Evolutionary conservation across 2,888 invertebrate genomes (phyloP), one percentile per base, ranked within the genome.

Genomic region (Tetrapedia diversipes): DNA sequence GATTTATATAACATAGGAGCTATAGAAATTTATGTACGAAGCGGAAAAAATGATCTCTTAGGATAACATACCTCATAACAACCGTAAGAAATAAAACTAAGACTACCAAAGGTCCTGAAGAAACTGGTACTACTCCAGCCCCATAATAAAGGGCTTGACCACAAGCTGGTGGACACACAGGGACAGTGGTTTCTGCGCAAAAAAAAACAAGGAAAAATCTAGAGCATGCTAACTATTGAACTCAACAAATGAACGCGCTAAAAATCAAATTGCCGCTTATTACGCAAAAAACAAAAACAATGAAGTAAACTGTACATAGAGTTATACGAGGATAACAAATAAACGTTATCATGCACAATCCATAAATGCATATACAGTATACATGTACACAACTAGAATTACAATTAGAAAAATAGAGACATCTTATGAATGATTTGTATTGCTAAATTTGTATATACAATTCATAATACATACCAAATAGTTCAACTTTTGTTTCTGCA

Each of bases 141-240:
- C 93, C 94, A 88, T 94, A 95, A 59, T 94, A 66, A 66, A 66
- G 92, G 67, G 94, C 93, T 88, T 95, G 95, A 10, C 95, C 96
- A 92, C 98, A 98, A 88, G 98, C 98, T 80, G 98, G 98, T 86
- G 98, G 98, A 90, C 98, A 98, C 87, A 98, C 96, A 85, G 98
- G 97, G 86, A 97, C 96, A 88, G 97, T 95, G 64, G 97, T 96
- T 94, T 98, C 97, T 96, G 95, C 91, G 93, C 86, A 91, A 88
- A 90, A 86, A 89, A 91, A 89, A 91, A 89, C 72, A 87, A 34
- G 32, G 82, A 77, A 86, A 86, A 76, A 80, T 88, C 90, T 88
- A 91, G 82, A 85, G 84, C 91, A 91, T 92, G 91, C 91, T 79
- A 45, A 34, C 74, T 77, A 79, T 72, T 4, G 16, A 72, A 77